These are phyloP conservation scores for Pterois miles DNA, from an alignment of 2,797 vertebrate genomes.

Conservation along the genomic window DNA sequence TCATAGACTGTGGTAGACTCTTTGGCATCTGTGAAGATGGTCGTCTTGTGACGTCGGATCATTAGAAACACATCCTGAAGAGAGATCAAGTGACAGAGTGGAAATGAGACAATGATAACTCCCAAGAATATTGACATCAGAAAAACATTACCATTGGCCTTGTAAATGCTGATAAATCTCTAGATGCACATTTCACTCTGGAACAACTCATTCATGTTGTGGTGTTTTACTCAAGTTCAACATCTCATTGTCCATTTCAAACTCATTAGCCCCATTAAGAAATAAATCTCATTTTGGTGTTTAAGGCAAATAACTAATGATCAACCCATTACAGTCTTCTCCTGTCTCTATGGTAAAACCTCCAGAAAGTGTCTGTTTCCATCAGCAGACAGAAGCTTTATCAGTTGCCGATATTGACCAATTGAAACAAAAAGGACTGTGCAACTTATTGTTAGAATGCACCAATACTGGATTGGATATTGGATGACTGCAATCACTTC, in stretches of 20 bases:
- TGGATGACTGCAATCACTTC: no score
- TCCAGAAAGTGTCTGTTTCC: not conserved
- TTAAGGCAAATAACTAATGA: not conserved
- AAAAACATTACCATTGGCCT: not conserved
- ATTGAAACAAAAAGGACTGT: not conserved
- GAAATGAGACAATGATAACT: not conserved
- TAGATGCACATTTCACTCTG: not conserved
- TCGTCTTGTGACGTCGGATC: constrained; percentile 86
- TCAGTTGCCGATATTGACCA: not conserved
- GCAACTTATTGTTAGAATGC: no score
- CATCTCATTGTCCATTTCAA: not conserved
- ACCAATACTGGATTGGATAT: no score
- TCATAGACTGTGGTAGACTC: constrained; percentile 93
- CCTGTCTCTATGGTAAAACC: not conserved
- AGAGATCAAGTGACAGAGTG: not conserved
- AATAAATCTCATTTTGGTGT: not conserved
- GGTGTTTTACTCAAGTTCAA: not conserved
- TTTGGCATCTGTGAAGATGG: constrained; percentile 93
- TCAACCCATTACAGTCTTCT: not conserved
- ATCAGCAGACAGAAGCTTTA: not conserved
- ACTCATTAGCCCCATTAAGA: not conserved
- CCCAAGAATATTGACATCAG: not conserved
- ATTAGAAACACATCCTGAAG: constrained; percentile 85
- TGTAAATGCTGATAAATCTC: not conserved
- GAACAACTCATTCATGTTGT: not conserved